Evolutionary conservation across 2,888 invertebrate species (phyloP).

Genomic region (Uropetala carovei): DNA sequence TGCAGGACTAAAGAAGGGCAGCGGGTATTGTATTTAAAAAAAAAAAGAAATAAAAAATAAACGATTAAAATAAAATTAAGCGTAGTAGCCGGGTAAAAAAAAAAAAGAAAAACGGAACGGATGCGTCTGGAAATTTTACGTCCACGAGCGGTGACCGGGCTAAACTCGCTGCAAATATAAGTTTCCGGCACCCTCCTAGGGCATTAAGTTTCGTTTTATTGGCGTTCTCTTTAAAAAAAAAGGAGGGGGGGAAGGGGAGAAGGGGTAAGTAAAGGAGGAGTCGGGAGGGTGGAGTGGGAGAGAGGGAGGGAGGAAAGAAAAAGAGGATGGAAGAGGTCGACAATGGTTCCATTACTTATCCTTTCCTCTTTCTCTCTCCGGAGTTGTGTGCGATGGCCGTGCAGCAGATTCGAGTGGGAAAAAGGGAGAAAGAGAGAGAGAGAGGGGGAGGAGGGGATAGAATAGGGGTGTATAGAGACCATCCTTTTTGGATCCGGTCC

Average conservation of each 20-base stretch:
- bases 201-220: slow-evolving; percentile 60
- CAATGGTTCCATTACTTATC: slow-evolving; percentile 48
- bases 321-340: not conserved
- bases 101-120: slow-evolving; percentile 39
- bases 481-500: not conserved
- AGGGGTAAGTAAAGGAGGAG: not conserved
- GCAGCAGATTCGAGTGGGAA: not conserved
- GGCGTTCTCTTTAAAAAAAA: slow-evolving; percentile 49
- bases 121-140: slow-evolving; percentile 55
- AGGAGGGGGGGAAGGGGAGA: not conserved
- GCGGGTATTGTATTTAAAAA: too few species aligned
- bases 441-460: not conserved
- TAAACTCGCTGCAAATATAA: slow-evolving; percentile 36
- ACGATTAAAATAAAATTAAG: not conserved
- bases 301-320: not conserved
- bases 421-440: not conserved
- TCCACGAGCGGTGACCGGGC: slow-evolving; percentile 40
- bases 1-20: too few species aligned
- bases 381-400: slow-evolving; percentile 47
- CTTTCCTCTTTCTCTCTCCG: not conserved
- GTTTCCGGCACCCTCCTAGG: slow-evolving; percentile 47
- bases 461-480: not conserved
- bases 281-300: not conserved
- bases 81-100: not conserved
- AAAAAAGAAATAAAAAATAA: not conserved